phyloP scores from a whole-genome alignment of 2,797 vertebrate genomes.

The Esox lucius region DNA sequence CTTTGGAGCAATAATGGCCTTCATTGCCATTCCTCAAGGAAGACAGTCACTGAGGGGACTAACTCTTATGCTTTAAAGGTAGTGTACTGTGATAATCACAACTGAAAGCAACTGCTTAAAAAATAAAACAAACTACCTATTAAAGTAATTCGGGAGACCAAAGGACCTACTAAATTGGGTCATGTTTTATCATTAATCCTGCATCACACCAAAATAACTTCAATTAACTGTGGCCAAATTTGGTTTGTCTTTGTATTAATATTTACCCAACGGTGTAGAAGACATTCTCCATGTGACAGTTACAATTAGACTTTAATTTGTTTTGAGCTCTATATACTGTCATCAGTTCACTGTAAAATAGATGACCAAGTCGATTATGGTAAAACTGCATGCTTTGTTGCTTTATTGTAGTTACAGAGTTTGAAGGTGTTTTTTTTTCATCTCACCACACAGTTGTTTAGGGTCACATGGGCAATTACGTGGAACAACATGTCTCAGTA shows the following conservation, averaged over 20 bases:
- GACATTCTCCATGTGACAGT: background rate
- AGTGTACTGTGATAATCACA: too few relatives aligned
- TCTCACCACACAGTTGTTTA: slow-evolving; percentile 10
- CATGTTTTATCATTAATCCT: too few relatives aligned
- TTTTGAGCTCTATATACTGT: background rate
- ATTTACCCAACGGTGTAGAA: slow-evolving; percentile 11
- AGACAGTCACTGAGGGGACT: too few relatives aligned
- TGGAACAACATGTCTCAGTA: slow-evolving; percentile 2
- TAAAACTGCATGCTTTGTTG: slow-evolving; percentile 4
- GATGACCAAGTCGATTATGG: background rate
- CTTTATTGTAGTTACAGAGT: slow-evolving; percentile 2
- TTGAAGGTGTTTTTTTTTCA: slow-evolving; percentile 11
- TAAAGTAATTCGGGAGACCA: too few relatives aligned
- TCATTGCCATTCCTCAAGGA: too few relatives aligned
- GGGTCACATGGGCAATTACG: background rate
- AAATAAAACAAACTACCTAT: too few relatives aligned
- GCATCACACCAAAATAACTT: too few relatives aligned
- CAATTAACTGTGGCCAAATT: too few relatives aligned
- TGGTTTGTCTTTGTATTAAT: background rate
- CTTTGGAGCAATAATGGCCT: too few relatives aligned
- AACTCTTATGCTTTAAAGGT: too few relatives aligned
- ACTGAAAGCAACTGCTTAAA: too few relatives aligned
- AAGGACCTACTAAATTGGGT: too few relatives aligned
- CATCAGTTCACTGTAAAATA: background rate
- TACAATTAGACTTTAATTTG: background rate